Evolutionary conservation across 2,113 vertebrate genomes (phyloP).

Genomic region (Prolemur simus): DNA sequence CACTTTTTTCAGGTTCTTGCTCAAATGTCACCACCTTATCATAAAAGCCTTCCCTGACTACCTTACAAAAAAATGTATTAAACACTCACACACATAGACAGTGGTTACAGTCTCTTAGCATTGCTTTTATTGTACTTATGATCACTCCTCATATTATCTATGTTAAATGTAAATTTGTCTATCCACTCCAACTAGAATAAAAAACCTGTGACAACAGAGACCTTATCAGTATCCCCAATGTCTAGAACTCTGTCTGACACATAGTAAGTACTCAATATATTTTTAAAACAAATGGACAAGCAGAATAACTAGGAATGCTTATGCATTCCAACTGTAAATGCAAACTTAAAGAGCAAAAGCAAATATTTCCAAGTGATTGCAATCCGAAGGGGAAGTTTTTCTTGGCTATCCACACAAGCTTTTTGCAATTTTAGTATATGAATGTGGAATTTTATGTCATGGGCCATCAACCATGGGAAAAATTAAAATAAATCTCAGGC

Average conservation of each 20-base stretch:
- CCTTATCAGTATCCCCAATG: background rate
- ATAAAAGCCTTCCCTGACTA: background rate
- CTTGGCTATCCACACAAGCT: conserved; percentile 55
- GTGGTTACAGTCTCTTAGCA: background rate
- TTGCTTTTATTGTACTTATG: background rate
- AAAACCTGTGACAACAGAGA: background rate
- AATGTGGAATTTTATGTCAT: conserved; percentile 60
- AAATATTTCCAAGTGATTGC: conserved; percentile 45
- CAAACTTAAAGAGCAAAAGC: background rate
- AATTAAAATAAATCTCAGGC: conserved; percentile 66
- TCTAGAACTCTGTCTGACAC: conserved; percentile 12
- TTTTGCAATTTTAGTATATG: conserved; percentile 61
- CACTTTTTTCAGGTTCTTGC: background rate
- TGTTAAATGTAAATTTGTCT: background rate
- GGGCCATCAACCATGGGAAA: conserved; percentile 61
- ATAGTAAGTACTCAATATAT: background rate
- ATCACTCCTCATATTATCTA: background rate
- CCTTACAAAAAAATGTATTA: background rate
- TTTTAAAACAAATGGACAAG: conserved; percentile 8
- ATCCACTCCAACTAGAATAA: background rate
- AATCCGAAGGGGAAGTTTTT: conserved; percentile 63
- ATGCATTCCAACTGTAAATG: conserved; percentile 4
- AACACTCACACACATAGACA: background rate
- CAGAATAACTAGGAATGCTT: background rate
- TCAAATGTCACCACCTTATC: background rate